Conservation (phyloP, 2,888 invertebrate species). For the Ellobium chinense region DNA sequence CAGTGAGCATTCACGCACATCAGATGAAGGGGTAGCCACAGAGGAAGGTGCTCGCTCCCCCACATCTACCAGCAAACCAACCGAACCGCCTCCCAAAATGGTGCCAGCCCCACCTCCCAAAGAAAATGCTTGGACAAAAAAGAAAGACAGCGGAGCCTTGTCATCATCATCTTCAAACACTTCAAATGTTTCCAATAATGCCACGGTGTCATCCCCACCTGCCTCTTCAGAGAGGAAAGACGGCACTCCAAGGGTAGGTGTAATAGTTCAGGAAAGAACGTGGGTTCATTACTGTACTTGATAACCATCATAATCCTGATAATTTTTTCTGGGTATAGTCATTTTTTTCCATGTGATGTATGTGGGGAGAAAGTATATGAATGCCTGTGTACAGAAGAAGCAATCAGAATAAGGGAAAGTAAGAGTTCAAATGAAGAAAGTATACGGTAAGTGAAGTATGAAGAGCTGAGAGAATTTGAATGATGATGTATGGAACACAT, state of each 20-base stretch:
- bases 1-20: slow-evolving; percentile 63
- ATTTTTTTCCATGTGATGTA: too few relatives aligned
- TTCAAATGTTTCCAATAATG: slow-evolving; percentile 39
- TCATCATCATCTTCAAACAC: slow-evolving; percentile 11
- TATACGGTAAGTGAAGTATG: too few relatives aligned
- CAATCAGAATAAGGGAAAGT: too few relatives aligned
- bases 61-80: slow-evolving; percentile 52
- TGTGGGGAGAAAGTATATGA: too few relatives aligned
- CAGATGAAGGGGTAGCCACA: slow-evolving; percentile 54
- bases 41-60: slow-evolving; percentile 43
- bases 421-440: too few relatives aligned
- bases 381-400: too few relatives aligned
- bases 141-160: slow-evolving; percentile 53
- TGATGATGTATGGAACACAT: too few relatives aligned
- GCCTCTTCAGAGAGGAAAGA: slow-evolving; percentile 12
- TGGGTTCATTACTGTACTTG: too few relatives aligned
- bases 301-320: too few relatives aligned
- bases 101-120: slow-evolving; percentile 77
- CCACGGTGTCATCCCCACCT: slow-evolving; percentile 20
- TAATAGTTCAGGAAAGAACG: neutral
- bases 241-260: slow-evolving; percentile 8
- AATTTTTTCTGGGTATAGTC: too few relatives aligned
- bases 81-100: slow-evolving; percentile 58
- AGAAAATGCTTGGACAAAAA: slow-evolving; percentile 74
- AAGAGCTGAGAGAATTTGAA: too few relatives aligned